phyloP scores from a whole-genome alignment of 2,113 vertebrate genomes.

The Pogonocichla stellata region DNA sequence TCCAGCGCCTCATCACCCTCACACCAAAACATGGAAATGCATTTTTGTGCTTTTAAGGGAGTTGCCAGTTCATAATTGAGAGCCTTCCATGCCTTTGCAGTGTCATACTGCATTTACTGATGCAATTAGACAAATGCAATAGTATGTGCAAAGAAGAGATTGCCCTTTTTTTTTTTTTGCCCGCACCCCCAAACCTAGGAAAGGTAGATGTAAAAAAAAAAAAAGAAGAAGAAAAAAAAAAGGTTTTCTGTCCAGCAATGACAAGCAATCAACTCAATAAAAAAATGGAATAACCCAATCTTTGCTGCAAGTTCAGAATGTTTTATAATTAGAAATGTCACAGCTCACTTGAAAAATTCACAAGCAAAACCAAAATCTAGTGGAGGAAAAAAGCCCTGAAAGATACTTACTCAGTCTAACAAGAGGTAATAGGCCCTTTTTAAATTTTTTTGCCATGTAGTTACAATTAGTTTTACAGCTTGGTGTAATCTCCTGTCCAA shows the following conservation, averaged over 20 bases:
- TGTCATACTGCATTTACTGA: background rate
- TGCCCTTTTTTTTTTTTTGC: background rate
- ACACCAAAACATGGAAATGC: background rate
- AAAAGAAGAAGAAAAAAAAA: background rate
- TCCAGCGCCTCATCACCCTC: background rate
- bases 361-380: background rate
- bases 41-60: background rate
- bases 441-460: background rate
- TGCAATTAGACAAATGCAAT: background rate
- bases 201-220: background rate
- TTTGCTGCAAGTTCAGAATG: background rate
- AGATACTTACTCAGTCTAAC: background rate
- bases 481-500: background rate
- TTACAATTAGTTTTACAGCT: background rate
- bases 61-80: background rate
- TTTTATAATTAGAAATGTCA: slow-evolving; percentile 47
- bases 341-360: slow-evolving; percentile 34
- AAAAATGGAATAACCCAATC: background rate
- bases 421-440: background rate
- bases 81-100: background rate
- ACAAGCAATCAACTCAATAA: background rate
- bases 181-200: background rate
- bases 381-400: background rate
- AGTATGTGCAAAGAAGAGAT: background rate
- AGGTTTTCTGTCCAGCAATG: background rate